Evolutionary conservation across 2,113 vertebrate species (phyloP).

Genomic region (Indri indri): DNA sequence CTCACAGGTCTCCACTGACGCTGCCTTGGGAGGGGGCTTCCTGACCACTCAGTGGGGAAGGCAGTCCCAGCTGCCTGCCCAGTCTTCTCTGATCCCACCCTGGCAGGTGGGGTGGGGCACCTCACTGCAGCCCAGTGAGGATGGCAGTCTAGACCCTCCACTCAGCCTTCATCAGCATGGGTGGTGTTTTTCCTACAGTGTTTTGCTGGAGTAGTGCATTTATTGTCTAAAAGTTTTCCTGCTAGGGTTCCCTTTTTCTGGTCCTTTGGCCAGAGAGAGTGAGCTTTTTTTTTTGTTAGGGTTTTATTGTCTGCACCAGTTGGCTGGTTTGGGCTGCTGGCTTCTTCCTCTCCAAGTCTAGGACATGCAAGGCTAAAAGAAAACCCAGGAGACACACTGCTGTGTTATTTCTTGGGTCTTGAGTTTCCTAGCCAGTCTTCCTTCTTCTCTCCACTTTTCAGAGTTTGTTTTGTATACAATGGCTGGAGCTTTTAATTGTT

Average conservation of each 20-base stretch:
- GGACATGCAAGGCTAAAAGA: background rate
- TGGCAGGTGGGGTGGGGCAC: too few species aligned
- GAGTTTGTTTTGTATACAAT: background rate
- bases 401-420: background rate
- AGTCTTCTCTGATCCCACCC: background rate
- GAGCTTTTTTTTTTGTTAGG: background rate
- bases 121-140: background rate
- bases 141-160: background rate
- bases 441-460: background rate
- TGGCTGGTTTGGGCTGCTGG: background rate
- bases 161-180: background rate
- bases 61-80: background rate
- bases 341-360: background rate
- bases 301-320: background rate
- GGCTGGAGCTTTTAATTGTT: background rate
- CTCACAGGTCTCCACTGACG: background rate
- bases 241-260: background rate
- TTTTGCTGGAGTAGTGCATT: background rate
- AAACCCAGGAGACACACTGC: background rate
- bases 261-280: background rate
- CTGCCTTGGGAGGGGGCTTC: too few species aligned
- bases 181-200: too few species aligned
- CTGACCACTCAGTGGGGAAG: background rate
- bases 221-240: background rate
- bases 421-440: background rate